Percentiles rank a stretch among this genome's conserved stretches.
Conservation (phyloP, 2,888 invertebrate genomes). For the Scaptomyza polygonia region DNA sequence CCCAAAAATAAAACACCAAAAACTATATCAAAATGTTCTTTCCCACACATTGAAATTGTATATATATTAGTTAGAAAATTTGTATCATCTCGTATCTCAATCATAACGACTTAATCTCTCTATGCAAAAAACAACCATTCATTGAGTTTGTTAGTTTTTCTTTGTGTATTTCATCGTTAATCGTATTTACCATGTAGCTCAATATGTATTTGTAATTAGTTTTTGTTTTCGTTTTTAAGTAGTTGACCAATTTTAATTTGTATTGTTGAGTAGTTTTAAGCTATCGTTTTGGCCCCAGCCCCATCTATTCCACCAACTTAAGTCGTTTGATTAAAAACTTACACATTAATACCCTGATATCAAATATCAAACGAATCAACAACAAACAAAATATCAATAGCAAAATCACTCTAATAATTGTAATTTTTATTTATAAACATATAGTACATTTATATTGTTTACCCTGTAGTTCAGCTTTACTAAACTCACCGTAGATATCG, state of each 20-base stretch:
- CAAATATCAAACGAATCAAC: conserved; percentile 44
- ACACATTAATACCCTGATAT: conserved; percentile 57
- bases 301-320: conserved; percentile 18
- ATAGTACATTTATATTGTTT: conserved; percentile 35
- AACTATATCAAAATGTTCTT: conserved; percentile 26
- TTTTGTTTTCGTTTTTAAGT: conserved; percentile 55
- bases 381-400: conserved; percentile 40
- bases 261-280: conserved; percentile 57
- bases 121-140: conserved; percentile 38
- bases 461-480: conserved; percentile 77
- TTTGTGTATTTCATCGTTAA: conserved; percentile 37
- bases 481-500: conserved; percentile 76
- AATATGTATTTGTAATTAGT: conserved; percentile 58
- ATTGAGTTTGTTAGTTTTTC: conserved; percentile 57
- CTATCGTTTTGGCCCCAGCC: conserved; percentile 39
- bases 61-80: conserved; percentile 56
- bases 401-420: conserved; percentile 24
- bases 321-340: conserved; percentile 48
- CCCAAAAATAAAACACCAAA: conserved; percentile 12
- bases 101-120: conserved; percentile 44
- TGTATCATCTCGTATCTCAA: conserved; percentile 45
- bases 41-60: conserved; percentile 54
- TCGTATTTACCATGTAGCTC: conserved; percentile 42
- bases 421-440: conserved; percentile 30
- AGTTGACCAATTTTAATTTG: conserved; percentile 36